phyloP scores from a whole-genome alignment of 2,888 invertebrate genomes.

The Parasteatoda lunata region DNA sequence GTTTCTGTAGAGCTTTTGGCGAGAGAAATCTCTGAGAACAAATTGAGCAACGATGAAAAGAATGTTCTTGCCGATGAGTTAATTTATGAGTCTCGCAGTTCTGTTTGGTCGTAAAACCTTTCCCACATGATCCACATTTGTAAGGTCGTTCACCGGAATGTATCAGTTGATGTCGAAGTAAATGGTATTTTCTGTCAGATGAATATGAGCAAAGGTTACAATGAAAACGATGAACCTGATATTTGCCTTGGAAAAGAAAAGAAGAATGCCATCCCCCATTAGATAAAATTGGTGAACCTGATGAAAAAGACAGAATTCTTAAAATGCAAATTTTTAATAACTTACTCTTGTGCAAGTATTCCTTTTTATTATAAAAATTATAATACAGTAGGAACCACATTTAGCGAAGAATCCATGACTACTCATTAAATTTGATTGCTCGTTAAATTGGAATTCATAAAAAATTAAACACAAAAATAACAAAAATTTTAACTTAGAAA shows the following conservation, averaged over 20 bases:
- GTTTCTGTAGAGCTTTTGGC: conserved; percentile 40
- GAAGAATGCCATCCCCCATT: conserved; percentile 49
- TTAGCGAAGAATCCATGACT: no score
- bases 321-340: no score
- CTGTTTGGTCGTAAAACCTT: conserved; percentile 62
- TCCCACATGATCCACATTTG: conserved; percentile 54
- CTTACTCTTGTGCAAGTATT: no score
- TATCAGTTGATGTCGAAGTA: conserved; percentile 47
- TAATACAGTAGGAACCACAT: no score
- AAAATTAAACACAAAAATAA: no score
- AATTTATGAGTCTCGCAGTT: conserved; percentile 59
- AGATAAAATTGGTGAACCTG: conserved; percentile 38
- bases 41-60: conserved; percentile 19
- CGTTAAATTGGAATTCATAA: no score
- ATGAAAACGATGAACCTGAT: conserved; percentile 38
- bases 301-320: background rate
- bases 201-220: conserved; percentile 54
- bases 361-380: no score
- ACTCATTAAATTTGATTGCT: no score
- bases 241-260: conserved; percentile 20
- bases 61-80: conserved; percentile 30
- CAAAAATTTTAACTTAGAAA: no score
- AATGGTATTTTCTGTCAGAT: conserved; percentile 50
- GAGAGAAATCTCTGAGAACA: conserved; percentile 41
- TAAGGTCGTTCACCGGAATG: conserved; percentile 63